These are phyloP conservation scores for Apodemia mormo DNA, from an alignment of 2,888 invertebrate species.

Conservation along the genomic window DNA sequence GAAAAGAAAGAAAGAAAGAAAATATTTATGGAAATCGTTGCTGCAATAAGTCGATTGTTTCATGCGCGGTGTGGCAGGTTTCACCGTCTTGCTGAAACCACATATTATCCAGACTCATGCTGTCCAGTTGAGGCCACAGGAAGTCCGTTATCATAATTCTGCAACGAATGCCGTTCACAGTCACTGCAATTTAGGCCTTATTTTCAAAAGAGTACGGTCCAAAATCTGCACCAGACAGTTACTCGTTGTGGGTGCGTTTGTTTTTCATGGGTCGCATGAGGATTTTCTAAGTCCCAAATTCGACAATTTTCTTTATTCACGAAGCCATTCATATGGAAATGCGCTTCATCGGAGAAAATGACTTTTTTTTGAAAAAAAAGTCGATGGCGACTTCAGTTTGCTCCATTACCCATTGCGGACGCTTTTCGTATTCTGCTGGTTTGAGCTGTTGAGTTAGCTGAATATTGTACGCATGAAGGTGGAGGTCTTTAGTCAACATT, in stretches of 20 bases:
- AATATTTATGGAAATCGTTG: constrained; percentile 11
- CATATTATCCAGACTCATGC: constrained; percentile 34
- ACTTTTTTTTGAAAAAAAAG: too few relatives aligned
- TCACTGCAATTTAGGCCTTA: constrained; percentile 21
- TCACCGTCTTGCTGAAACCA: constrained; percentile 39
- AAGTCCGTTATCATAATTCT: constrained; percentile 27
- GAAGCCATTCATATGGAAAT: too few relatives aligned
- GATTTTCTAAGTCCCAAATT: too few relatives aligned
- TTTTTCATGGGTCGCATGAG: constrained; percentile 10
- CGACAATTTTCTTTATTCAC: too few relatives aligned
- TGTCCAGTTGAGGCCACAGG: constrained; percentile 35
- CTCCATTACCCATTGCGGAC: too few relatives aligned
- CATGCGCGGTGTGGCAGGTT: constrained; percentile 36
- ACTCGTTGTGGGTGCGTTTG: constrained; percentile 26
- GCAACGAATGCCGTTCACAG: constrained; percentile 26
- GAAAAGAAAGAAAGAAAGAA: too few relatives aligned
- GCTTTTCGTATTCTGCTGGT: too few relatives aligned
- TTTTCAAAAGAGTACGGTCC: constrained; percentile 29
- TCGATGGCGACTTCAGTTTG: too few relatives aligned
- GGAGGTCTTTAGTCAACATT: too few relatives aligned
- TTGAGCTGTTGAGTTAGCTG: too few relatives aligned
- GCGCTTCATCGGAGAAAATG: too few relatives aligned
- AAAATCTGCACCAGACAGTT: constrained; percentile 30
- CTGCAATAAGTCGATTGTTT: constrained; percentile 32
- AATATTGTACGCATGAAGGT: too few relatives aligned